A percentile compares a stretch with the other conserved stretches of the same genome.
Conservation (phyloP, 1,140 invertebrate genomes). For the Varroa destructor region DNA sequence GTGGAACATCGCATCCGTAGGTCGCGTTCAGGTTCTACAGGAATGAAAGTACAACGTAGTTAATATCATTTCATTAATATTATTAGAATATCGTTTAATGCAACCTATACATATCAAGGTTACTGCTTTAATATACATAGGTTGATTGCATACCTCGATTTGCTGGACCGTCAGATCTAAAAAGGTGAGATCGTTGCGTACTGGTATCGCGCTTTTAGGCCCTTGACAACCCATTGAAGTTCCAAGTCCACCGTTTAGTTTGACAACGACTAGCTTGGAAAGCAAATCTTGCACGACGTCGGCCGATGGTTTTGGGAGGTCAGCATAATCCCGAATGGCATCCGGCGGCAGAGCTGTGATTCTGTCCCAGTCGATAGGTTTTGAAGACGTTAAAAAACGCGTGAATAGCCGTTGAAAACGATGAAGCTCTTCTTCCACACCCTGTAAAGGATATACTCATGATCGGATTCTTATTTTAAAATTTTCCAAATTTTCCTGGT, state of each 20-base stretch:
- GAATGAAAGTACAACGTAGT: slow-evolving; percentile 34
- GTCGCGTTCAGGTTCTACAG: slow-evolving; percentile 82
- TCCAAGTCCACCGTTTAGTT: slow-evolving; percentile 94
- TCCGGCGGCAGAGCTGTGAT: slow-evolving; percentile 73
- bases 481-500: slow-evolving; percentile 1
- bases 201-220: slow-evolving; percentile 95
- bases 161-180: slow-evolving; percentile 96
- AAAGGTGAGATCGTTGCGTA: slow-evolving; percentile 91
- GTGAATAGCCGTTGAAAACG: slow-evolving; percentile 72
- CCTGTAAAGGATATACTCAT: slow-evolving; percentile 35
- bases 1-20: slow-evolving; percentile 83
- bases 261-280: slow-evolving; percentile 86
- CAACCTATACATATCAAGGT: slow-evolving; percentile 25
- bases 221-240: slow-evolving; percentile 98
- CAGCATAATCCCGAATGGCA: slow-evolving; percentile 60
- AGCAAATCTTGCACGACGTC: slow-evolving; percentile 63
- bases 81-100: background rate
- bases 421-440: slow-evolving; percentile 50
- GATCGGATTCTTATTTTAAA: slow-evolving; percentile 25
- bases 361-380: slow-evolving; percentile 76
- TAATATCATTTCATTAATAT: no score
- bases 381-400: slow-evolving; percentile 67
- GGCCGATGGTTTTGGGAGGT: slow-evolving; percentile 53
- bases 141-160: slow-evolving; percentile 61
- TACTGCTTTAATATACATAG: background rate